Evolutionary conservation across 2,888 invertebrate genomes (phyloP), one percentile per base, ranked within the genome.

Genomic region (Dasysyrphus tricinctus): DNA sequence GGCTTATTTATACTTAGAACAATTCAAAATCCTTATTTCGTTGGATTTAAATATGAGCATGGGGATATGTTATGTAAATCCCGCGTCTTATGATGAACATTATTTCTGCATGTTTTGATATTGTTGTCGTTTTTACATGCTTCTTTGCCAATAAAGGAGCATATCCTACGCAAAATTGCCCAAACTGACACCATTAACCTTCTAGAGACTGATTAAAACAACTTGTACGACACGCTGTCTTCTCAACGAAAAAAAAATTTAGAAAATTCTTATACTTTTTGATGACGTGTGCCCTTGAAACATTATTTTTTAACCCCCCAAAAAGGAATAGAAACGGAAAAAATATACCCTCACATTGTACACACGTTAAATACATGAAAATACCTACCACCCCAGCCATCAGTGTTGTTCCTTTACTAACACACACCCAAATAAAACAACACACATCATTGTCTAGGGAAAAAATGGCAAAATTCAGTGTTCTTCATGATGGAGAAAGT

Each of bases 141-240:
- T 34, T 19, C 39, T 14, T 69, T 69, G 8, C 37, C 24, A 7
- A 39, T 69, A 39, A 69, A 69, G 54, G 24, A n/a, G 3, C 54
- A 39, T 63, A 76, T 63, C 39, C 57, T 65, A 61, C 59, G 49
- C 57, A 39, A 57, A 32, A 34, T 65, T 59, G 39, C 42, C 39
- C 69, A 57, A 65, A 72, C 34, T 59, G 75, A 54, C 80, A 80
- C 67, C 57, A 80, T 70, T 74, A 74, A 79, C 79, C 61, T 74
- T 74, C 59, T 42, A 69, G 74, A 56, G 79, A 24, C 49, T 37
- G 54, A 63, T 47, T 63, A 54, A 29, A 67, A 63, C 65, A 57
- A 70, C 70, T 76, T 80, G 72, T 72, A 57, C 56, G 37, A 75
- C 79, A 83, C 63, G 44, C 37, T 70, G 74, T 76, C 69, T 67